Evolutionary conservation across 2,797 vertebrate genomes (phyloP).

Genomic region (Chiloscyllium punctatum): DNA sequence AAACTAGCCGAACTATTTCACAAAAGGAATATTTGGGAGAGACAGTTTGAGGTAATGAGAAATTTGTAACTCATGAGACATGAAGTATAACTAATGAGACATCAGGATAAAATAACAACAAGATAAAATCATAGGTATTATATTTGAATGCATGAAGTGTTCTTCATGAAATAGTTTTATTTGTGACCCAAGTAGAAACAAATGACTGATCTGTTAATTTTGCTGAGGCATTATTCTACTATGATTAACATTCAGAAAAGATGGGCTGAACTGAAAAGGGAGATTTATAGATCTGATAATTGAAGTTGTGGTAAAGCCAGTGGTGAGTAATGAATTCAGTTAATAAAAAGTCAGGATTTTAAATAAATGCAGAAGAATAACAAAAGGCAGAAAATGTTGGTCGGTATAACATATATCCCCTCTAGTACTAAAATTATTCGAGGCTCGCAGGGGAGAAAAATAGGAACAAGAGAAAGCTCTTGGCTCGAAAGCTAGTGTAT

Average conservation of each 20-base stretch:
- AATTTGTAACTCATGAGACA: too few relatives aligned
- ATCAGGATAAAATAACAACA: not conserved
- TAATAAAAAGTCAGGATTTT: too few relatives aligned
- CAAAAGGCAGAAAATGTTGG: not conserved
- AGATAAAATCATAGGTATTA: not conserved
- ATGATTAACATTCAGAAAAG: not conserved
- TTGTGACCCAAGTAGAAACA: not conserved
- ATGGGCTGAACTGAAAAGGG: not conserved
- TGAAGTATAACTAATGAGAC: not conserved
- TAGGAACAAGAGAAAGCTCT: too few relatives aligned
- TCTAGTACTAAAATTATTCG: too few relatives aligned
- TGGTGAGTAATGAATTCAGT: not conserved
- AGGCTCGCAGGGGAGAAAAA: too few relatives aligned
- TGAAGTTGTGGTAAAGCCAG: not conserved
- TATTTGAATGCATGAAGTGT: not conserved
- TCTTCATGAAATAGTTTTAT: not conserved
- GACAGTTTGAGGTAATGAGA: not conserved
- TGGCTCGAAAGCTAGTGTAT: too few relatives aligned
- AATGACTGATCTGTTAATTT: not conserved
- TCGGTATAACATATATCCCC: too few relatives aligned
- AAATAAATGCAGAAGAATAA: not conserved
- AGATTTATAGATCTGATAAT: not conserved
- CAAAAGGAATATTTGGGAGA: not conserved
- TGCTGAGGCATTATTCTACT: too few relatives aligned
- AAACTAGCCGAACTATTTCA: not conserved